Conservation (phyloP, 2,113 vertebrate genomes). For the Hepsetus odoe region DNA sequence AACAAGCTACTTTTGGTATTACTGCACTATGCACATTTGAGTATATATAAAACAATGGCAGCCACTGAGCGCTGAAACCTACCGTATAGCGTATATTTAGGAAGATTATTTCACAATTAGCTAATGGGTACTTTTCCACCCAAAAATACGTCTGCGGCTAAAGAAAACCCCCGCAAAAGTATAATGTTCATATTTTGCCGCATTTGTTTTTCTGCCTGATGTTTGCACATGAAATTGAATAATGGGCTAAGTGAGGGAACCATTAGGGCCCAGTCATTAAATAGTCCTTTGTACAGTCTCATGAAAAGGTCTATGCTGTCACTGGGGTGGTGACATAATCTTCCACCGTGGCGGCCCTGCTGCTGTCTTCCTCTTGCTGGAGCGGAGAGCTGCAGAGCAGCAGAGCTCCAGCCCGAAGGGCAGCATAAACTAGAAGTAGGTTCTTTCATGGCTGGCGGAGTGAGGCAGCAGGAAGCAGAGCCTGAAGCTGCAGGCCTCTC, state of each 20-base stretch:
- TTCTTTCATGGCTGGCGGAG: background rate
- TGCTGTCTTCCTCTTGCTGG: conserved; percentile 1
- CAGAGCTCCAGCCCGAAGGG: background rate
- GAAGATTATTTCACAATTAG: background rate
- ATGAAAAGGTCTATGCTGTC: conserved; percentile 40
- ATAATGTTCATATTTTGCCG: background rate
- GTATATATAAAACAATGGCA: background rate
- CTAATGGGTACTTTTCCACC: background rate
- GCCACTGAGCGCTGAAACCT: background rate
- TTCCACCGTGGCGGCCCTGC: conserved; percentile 25
- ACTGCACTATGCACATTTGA: background rate
- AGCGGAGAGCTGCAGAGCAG: background rate
- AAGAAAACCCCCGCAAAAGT: background rate
- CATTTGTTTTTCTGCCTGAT: conserved; percentile 11
- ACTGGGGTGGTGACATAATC: conserved; percentile 32
- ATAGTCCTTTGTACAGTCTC: conserved; percentile 37
- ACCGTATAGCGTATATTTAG: background rate
- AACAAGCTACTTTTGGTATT: conserved; percentile 7
- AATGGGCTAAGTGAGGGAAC: conserved; percentile 26
- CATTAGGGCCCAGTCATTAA: conserved; percentile 12
- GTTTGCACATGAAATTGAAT: conserved; percentile 32
- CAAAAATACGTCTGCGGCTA: background rate
- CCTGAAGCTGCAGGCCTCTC: background rate
- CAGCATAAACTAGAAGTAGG: background rate
- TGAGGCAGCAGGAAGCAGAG: background rate